Base-by-base conservation (phyloP, 2,113 vertebrate species). In the Parus major region DNA sequence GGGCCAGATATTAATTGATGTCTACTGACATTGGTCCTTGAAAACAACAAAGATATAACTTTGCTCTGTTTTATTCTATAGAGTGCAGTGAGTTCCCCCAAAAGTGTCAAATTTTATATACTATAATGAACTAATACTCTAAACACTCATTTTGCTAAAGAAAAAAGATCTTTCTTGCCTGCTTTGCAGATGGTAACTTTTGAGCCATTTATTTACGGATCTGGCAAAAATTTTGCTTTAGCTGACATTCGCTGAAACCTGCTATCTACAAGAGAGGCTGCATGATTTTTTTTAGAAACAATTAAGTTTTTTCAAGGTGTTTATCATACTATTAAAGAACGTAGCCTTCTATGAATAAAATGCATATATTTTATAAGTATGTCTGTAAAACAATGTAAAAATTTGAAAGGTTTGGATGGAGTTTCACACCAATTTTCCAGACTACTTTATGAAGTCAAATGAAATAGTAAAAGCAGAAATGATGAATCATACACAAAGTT, bases 361-460 rank as follows among this genome's bases (percentile, higher is more conserved):
- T 68, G 20, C 71, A 66, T 12, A 2, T 42, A 5, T 88, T 92
- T 94, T 90, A 8, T 57, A 92, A 59, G 27, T 29, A 46, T 52
- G 23, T 85, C 70, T 92, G 52, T 75, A 88, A 88, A 90, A 80
- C 31, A 57, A 2, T 82, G 64, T 78, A 82, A 68, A 82, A 66
- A 53, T 56, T 36, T 44, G 27, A 56, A 90, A 77, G 39, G 42
- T 83, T 90, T 63, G 47, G 52, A 33, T 81, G 64, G 66, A 88
- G 49, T 65, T 69, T 89, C 53, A 64, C 0, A 0, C 52, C 25
- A 64, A 12, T 91, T 95, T 96, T 82, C 36, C 49, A 47, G 71
- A 9, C 59, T 93, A 11, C 92, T 92, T 91, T 86, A 52, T 70
- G 42, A 85, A 80, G 60, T 91, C 88, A 91, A 87, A 68, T 86